Percentiles rank a stretch among this genome's conserved stretches.
These are phyloP conservation scores for Microcebus murinus DNA, from an alignment of 2,113 vertebrate species.

Conservation along the genomic window DNA sequence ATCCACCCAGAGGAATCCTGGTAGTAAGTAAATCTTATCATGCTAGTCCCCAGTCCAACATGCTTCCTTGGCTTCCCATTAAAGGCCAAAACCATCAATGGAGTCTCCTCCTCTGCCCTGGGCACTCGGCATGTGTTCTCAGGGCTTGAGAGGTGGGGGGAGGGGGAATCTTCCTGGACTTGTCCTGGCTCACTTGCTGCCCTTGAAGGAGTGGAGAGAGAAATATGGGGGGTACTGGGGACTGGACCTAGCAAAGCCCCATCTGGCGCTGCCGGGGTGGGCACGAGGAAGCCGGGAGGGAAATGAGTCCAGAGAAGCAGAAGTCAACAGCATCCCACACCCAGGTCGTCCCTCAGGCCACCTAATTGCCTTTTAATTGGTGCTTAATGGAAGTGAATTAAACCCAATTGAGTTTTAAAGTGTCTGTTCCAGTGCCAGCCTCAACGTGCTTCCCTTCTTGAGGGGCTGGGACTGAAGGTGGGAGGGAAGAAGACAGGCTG, in stretches of 20 bases:
- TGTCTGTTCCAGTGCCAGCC: conserved; percentile 37
- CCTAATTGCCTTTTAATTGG: conserved; percentile 68
- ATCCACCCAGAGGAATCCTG: background rate
- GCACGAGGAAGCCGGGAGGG: background rate
- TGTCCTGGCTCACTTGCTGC: too few relatives aligned
- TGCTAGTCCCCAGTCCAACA: background rate
- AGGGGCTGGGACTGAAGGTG: background rate
- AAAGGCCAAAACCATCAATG: background rate
- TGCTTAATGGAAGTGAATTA: conserved; percentile 69
- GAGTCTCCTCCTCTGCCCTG: background rate
- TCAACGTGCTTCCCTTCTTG: conserved; percentile 1
- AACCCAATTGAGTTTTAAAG: conserved; percentile 61
- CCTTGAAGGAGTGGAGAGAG: background rate
- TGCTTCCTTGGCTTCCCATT: background rate
- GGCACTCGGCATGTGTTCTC: background rate
- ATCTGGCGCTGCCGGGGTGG: background rate
- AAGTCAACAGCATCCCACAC: background rate
- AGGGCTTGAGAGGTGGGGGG: background rate
- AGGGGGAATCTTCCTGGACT: too few relatives aligned
- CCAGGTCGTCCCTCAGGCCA: conserved; percentile 22
- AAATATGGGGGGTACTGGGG: background rate
- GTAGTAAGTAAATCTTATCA: background rate
- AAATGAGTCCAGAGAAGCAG: background rate
- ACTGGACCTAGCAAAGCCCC: background rate
- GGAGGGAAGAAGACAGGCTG: background rate